Conservation (phyloP, 30 jellyfish, hydroid and myxozoan species). For the Chrysaora quinquecirrha region DNA sequence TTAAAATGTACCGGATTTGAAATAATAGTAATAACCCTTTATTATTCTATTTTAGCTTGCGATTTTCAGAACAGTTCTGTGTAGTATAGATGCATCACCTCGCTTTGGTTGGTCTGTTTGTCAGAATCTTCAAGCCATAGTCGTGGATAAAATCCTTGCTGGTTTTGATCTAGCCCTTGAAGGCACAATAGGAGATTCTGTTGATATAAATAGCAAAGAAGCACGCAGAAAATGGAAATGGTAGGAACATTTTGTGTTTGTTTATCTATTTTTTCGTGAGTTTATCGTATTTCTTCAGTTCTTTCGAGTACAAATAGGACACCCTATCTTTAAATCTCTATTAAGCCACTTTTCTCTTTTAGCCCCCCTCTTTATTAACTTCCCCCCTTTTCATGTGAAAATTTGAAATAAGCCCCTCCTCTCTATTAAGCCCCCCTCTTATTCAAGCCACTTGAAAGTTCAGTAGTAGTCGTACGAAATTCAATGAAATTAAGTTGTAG, state of each 20-base stretch:
- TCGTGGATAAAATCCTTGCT: slow-evolving; percentile 36
- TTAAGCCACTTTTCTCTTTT: background rate
- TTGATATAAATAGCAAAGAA: background rate
- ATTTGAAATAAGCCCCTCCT: no score
- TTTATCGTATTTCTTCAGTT: background rate
- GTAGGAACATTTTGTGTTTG: slow-evolving; percentile 2
- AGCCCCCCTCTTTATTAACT: no score
- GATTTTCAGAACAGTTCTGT: slow-evolving; percentile 39
- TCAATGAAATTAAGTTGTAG: no score
- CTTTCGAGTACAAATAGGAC: background rate
- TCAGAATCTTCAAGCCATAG: slow-evolving; percentile 52
- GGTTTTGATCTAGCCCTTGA: slow-evolving; percentile 41
- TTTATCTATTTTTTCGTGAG: no score
- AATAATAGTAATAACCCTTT: no score
- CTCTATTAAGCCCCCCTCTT: no score
- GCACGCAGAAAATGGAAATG: slow-evolving; percentile 50
- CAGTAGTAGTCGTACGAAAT: no score
- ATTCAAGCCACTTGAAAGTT: no score
- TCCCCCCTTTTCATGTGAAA: no score
- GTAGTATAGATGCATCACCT: slow-evolving; percentile 27
- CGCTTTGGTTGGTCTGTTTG: slow-evolving; percentile 43
- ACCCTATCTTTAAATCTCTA: background rate
- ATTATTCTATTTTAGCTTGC: slow-evolving; percentile 25
- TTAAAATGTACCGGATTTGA: no score
- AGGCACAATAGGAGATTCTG: background rate